These are phyloP conservation scores for Drosophila truncata DNA, from an alignment of 1,140 invertebrate species.

Conservation along the genomic window DNA sequence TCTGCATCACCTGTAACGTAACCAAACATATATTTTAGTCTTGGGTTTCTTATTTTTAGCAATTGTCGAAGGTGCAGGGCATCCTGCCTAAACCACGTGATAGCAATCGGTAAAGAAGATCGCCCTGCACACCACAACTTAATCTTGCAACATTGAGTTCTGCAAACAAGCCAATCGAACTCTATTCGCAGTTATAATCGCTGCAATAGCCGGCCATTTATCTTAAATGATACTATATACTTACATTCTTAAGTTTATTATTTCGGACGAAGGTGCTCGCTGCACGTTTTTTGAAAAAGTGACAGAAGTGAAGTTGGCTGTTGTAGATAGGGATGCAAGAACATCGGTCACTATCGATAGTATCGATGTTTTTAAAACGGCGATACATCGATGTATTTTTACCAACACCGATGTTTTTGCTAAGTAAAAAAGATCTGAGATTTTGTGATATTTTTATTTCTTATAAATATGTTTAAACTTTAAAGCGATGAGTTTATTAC, in stretches of 20 bases:
- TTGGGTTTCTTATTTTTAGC: neutral
- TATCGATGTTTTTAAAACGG: no score
- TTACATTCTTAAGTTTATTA: neutral
- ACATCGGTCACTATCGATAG: no score
- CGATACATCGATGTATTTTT: neutral
- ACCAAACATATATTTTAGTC: neutral
- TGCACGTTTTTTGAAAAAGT: conserved; percentile 23
- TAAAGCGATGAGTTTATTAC: no score
- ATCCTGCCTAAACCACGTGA: conserved; percentile 49
- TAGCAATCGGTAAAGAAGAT: conserved; percentile 19
- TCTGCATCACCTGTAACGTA: conserved; percentile 47
- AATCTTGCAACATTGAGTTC: conserved; percentile 75
- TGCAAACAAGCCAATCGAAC: conserved; percentile 49
- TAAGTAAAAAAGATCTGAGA: no score
- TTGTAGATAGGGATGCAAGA: no score
- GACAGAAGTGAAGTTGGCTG: conserved; percentile 8
- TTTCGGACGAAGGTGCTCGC: neutral
- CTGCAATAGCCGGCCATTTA: conserved; percentile 38
- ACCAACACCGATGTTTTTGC: no score
- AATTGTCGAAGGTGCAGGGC: conserved; percentile 31
- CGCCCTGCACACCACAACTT: conserved; percentile 17
- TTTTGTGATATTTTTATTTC: no score
- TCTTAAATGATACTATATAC: neutral
- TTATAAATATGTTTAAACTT: no score
- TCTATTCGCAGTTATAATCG: conserved; percentile 71